Evolutionary conservation across 2,113 vertebrate species (phyloP).

Genomic region (Dromiciops gliroides): DNA sequence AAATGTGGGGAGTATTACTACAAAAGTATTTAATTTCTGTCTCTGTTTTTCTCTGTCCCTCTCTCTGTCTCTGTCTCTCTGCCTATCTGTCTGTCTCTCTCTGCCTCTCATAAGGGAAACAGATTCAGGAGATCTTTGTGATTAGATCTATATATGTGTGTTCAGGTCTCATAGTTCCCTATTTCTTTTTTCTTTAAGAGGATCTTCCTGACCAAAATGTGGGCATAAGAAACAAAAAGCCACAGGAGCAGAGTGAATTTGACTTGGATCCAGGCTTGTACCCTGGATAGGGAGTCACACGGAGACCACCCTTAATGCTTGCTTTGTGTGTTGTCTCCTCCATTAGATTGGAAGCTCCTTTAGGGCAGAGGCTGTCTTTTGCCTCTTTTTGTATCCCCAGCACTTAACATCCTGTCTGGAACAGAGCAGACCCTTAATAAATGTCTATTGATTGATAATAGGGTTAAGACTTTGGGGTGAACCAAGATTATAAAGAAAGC

Average conservation of each 20-base stretch:
- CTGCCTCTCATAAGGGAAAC: not conserved
- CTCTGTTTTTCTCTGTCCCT: too few species aligned
- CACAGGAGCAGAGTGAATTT: not conserved
- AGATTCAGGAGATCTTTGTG: not conserved
- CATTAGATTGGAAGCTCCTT: not conserved
- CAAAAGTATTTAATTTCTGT: not conserved
- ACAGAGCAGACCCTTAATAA: slow-evolving; percentile 2
- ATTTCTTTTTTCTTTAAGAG: not conserved
- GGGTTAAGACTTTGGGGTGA: not conserved
- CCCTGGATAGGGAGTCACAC: not conserved
- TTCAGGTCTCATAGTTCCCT: not conserved
- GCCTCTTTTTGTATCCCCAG: slow-evolving; percentile 41
- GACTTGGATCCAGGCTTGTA: too few species aligned
- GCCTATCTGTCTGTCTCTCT: not conserved
- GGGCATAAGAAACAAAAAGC: not conserved
- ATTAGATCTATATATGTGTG: not conserved
- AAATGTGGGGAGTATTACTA: not conserved
- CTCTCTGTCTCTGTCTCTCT: not conserved
- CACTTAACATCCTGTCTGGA: slow-evolving; percentile 38
- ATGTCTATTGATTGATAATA: not conserved
- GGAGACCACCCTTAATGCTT: not conserved
- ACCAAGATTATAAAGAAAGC: too few species aligned
- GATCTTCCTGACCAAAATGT: not conserved
- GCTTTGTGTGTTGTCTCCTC: not conserved
- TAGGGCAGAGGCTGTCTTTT: not conserved